Conservation (phyloP, 1,140 invertebrate species). For the Euura saliciscinereae region DNA sequence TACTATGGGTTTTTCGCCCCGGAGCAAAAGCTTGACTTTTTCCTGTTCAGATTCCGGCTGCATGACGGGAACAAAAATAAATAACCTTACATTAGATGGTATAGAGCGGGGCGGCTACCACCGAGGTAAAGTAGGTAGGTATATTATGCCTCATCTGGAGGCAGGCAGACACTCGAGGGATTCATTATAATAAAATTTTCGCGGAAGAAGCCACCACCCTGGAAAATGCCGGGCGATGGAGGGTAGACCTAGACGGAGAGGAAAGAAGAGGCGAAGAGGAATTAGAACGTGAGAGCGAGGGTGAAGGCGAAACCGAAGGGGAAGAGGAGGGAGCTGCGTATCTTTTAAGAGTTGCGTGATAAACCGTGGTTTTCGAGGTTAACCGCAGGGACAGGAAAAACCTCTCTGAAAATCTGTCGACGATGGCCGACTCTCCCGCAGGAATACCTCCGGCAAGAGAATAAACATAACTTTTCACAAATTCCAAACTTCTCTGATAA, state of each 20-base stretch:
- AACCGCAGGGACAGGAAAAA: background rate
- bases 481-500: background rate
- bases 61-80: too few species aligned
- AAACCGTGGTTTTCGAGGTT: background rate
- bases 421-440: background rate
- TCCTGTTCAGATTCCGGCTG: too few species aligned
- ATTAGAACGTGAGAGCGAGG: background rate
- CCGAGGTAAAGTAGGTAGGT: background rate
- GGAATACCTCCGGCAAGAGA: background rate
- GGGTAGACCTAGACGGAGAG: background rate
- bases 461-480: slow-evolving; percentile 3
- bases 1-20: background rate
- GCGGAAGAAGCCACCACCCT: slow-evolving; percentile 6
- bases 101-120: background rate
- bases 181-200: slow-evolving; percentile 15
- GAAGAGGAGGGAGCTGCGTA: slow-evolving; percentile 36
- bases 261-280: background rate
- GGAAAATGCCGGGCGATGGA: background rate
- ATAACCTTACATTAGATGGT: too few species aligned
- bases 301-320: slow-evolving; percentile 13
- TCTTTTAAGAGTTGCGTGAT: slow-evolving; percentile 19
- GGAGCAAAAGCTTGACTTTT: too few species aligned
- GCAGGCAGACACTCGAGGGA: slow-evolving; percentile 14
- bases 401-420: background rate
- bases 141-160: slow-evolving; percentile 8